Evolutionary conservation across 2,113 vertebrate species (phyloP), one percentile per base, ranked within the genome.

Genomic region (Ploceus nigricollis): DNA sequence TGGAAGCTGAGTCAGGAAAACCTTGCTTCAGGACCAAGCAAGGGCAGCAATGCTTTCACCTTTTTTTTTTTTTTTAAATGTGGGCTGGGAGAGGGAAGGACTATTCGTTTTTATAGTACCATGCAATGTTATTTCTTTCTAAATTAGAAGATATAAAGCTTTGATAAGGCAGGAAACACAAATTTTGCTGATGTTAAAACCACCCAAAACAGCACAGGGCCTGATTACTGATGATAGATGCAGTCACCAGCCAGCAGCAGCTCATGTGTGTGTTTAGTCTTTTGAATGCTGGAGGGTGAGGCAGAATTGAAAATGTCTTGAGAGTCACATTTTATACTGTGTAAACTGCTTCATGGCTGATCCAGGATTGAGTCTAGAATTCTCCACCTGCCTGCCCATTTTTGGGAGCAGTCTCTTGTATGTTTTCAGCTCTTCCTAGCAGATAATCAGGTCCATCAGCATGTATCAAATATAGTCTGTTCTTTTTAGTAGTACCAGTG

Each of bases 171-270:
- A 86, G 53, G 56, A 94, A 86, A 92, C 71, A 75, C 35, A 76
- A 89, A 54, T 90, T 79, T 83, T 72, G 70, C 40, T 93, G 85
- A n/a, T 91, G 50, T 40, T 64, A 51, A 53, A 65, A 19, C 4
- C 20, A 44, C 10, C 28, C 18, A 18, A 58, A 45, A 10, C 20
- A 39, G 5, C 21, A 54, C 66, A 95, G 39, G 61, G 18, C 24
- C 60, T 96, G 82, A 79, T 95, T 77, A 93, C 68, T 91, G 44
- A 45, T 91, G 64, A 35, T 75, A 33, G 82, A 33, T 93, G 76
- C 86, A 88, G 68, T 90, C 53, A 69, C 89, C 5, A 50, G 82
- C 85, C 89, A 79, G 31, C 33, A 80, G 83, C 69, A 69, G 40
- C 23, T 37, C 53, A 1, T 70, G n/a, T 16, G 44, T 58, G 23